Base-by-base conservation (phyloP, 1,140 invertebrate species). In the Drosophila santomea region DNA sequence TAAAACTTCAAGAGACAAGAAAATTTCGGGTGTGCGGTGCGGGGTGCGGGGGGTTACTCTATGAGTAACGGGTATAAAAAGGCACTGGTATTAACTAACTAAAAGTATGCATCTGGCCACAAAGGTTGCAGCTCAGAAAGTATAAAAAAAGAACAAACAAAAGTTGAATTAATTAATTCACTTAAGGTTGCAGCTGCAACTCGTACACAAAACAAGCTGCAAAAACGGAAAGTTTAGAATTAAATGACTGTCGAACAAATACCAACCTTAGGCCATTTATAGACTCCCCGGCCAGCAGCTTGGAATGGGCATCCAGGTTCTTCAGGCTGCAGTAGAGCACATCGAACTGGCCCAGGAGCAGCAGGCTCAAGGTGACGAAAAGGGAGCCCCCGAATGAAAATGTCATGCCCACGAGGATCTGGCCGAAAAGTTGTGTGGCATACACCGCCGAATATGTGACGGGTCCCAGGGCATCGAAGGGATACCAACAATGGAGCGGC, bases 291-390 rank as follows among this genome's bases (percentile, higher is more conserved):
- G 71, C 45, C 11, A 80, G 4, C 8, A 92, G 25, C 36, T 52
- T 54, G 0, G 79, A 68, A 67, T 91, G 82, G 7, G 74, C 78
- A 60, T 81, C 80, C 39, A 92, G 32, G 62, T 92, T 92, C 79
- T 92, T 92, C 0, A 92, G 74, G 41, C 91, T 92, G 28, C 91
- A 92, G 55, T 75, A 92, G 20, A 92, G 85, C 36, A 92, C 79
- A 67, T 92, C 91, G 28, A 81, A 92, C 23, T 92, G 91, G 0
- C 68, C 84, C 36, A 91, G 58, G 25, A 92, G 61, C 43, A 91
- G 61, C 1, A 90, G 38, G 44, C 73, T 63, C 3, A 92, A 23
- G 8, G 79, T 67, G n/a, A 92, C 81, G 35, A 84, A 92, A 23
- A 92, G 45, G 3, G 63, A 74, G 11, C 84, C 83, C 12, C 76